Conservation (phyloP, 1,140 invertebrate species). For the Steinernema feltiae region DNA sequence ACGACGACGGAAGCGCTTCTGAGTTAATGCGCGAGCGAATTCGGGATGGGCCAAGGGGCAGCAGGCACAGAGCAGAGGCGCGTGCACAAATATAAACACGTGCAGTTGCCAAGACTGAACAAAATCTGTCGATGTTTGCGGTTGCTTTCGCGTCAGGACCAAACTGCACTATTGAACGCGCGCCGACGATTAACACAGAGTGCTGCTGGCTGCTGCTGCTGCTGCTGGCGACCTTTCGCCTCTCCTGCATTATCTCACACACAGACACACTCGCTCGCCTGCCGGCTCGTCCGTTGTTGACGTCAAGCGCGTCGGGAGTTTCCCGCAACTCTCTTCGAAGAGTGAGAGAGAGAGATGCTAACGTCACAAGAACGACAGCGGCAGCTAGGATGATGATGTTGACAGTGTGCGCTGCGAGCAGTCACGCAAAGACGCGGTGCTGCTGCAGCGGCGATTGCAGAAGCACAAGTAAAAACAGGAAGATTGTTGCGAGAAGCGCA, state of each 20-base stretch:
- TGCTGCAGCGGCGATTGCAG: no score
- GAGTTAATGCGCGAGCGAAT: not conserved
- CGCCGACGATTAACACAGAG: not conserved
- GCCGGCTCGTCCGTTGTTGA: not conserved
- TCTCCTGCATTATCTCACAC: not conserved
- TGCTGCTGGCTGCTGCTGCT: no score
- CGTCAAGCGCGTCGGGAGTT: no score
- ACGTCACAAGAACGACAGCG: no score
- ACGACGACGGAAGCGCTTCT: not conserved
- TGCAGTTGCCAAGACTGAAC: conserved; percentile 8
- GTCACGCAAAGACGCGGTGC: no score
- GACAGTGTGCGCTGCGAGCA: no score
- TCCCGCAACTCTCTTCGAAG: no score
- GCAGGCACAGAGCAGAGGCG: no score
- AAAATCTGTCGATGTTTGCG: conserved; percentile 12
- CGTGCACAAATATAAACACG: conserved; percentile 14
- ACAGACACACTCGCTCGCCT: not conserved
- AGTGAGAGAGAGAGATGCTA: no score
- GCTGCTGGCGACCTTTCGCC: not conserved
- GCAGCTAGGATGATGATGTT: no score
- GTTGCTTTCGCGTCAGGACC: conserved; percentile 7
- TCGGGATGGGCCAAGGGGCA: conserved; percentile 2
- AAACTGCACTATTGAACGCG: conserved; percentile 10
- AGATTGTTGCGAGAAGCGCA: no score
- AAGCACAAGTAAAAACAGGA: no score